A percentile compares a stretch with the other conserved stretches of the same genome.
These are phyloP conservation scores for Tupaia chinensis DNA, from an alignment of 2,113 vertebrate genomes.

Conservation along the genomic window DNA sequence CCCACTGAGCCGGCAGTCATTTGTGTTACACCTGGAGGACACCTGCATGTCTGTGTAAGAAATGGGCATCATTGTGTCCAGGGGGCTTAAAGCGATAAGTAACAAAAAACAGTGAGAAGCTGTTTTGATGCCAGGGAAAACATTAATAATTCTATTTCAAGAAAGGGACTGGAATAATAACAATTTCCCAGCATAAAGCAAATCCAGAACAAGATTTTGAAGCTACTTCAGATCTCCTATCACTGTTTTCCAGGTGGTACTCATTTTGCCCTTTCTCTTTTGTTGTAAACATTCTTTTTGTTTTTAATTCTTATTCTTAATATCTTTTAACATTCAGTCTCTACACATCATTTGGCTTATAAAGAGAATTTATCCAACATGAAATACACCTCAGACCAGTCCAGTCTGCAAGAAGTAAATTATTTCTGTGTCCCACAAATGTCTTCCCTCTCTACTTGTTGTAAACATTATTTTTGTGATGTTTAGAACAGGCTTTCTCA, in stretches of 20 bases:
- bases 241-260: neutral
- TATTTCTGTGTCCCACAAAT: too few species aligned
- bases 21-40: neutral
- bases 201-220: neutral
- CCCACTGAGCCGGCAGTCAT: neutral
- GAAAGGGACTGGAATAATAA: neutral
- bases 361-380: too few species aligned
- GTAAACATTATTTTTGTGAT: neutral
- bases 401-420: too few species aligned
- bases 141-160: constrained; percentile 2
- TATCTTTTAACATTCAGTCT: too few species aligned
- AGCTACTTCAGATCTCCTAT: neutral
- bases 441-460: neutral
- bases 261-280: neutral
- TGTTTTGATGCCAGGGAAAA: neutral
- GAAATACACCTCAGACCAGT: too few species aligned
- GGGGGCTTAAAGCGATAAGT: neutral
- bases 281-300: neutral
- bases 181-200: neutral
- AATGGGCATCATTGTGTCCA: neutral
- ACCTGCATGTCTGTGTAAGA: neutral
- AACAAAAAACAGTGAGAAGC: neutral
- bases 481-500: neutral
- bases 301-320: too few species aligned
- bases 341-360: too few species aligned